A percentile compares a stretch with the other conserved stretches of the same genome.
Evolutionary conservation across 2,888 invertebrate species (phyloP).

Genomic region (Ommatoiulus sabulosus): DNA sequence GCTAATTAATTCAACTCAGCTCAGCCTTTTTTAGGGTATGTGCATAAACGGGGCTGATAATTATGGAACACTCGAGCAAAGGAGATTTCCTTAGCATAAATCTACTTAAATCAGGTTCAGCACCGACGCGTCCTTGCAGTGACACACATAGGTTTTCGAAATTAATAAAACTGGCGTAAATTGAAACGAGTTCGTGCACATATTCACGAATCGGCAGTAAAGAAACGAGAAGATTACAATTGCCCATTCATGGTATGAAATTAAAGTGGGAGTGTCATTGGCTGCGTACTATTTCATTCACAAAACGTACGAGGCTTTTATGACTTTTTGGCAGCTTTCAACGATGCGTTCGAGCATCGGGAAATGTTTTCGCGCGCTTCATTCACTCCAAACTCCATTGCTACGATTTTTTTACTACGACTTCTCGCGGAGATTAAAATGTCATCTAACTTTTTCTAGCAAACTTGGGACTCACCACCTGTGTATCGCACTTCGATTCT

Average conservation of each 20-base stretch:
- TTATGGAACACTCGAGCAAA: background rate
- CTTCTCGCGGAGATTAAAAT: too few species aligned
- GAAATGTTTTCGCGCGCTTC: background rate
- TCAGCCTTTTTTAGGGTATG: background rate
- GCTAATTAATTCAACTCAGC: background rate
- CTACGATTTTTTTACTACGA: too few species aligned
- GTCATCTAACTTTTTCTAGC: background rate
- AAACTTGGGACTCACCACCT: background rate
- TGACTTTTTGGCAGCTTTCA: background rate
- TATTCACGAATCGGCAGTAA: background rate
- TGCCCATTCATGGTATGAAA: constrained; percentile 36
- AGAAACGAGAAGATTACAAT: background rate
- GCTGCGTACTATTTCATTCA: constrained; percentile 54
- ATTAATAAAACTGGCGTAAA: background rate
- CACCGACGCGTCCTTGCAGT: background rate
- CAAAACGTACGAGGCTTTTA: constrained; percentile 57
- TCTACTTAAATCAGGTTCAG: background rate
- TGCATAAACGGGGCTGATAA: background rate
- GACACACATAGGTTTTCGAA: background rate
- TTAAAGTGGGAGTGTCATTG: constrained; percentile 35
- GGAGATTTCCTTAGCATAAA: background rate
- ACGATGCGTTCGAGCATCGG: background rate
- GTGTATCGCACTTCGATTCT: background rate
- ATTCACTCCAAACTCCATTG: background rate
- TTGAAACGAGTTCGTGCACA: background rate